These are phyloP conservation scores for Oceanodroma leucorhoa DNA, from an alignment of 2,797 vertebrate species.

Conservation along the genomic window DNA sequence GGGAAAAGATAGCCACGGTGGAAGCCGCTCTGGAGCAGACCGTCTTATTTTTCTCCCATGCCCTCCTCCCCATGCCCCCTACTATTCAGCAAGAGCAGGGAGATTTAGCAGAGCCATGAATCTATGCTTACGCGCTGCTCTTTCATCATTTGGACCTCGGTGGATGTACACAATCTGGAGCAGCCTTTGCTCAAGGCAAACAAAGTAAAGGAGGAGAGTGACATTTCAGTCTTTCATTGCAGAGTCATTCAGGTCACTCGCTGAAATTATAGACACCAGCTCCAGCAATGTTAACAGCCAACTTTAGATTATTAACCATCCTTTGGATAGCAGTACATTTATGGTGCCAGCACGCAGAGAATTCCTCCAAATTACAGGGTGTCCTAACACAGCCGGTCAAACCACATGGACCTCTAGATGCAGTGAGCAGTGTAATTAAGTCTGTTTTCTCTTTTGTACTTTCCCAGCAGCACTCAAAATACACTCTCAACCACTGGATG, in stretches of 20 bases:
- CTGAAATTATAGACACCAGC: constrained; percentile 66
- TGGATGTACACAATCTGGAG: constrained; percentile 62
- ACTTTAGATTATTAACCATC: constrained; percentile 66
- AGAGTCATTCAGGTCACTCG: constrained; percentile 59
- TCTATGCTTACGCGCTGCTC: constrained; percentile 6
- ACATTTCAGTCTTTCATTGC: constrained; percentile 70
- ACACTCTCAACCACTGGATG: neutral
- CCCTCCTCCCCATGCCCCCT: neutral
- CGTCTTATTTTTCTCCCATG: neutral
- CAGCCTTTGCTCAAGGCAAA: constrained; percentile 70
- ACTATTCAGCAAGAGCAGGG: neutral
- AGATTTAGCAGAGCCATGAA: constrained; percentile 37
- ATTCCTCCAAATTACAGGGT: constrained; percentile 68
- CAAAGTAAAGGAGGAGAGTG: constrained; percentile 64
- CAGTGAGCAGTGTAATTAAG: constrained; percentile 64
- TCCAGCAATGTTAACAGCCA: constrained; percentile 64
- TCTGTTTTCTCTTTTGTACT: constrained; percentile 55
- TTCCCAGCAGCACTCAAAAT: constrained; percentile 35
- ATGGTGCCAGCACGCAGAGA: neutral
- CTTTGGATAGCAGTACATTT: constrained; percentile 61
- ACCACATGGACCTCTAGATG: constrained; percentile 44
- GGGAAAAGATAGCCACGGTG: neutral
- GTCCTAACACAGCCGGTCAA: constrained; percentile 60
- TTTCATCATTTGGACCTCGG: constrained; percentile 60
- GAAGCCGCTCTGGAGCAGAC: neutral